Conservation (phyloP, 2,113 vertebrate species). For the Chlorocebus sabaeus region DNA sequence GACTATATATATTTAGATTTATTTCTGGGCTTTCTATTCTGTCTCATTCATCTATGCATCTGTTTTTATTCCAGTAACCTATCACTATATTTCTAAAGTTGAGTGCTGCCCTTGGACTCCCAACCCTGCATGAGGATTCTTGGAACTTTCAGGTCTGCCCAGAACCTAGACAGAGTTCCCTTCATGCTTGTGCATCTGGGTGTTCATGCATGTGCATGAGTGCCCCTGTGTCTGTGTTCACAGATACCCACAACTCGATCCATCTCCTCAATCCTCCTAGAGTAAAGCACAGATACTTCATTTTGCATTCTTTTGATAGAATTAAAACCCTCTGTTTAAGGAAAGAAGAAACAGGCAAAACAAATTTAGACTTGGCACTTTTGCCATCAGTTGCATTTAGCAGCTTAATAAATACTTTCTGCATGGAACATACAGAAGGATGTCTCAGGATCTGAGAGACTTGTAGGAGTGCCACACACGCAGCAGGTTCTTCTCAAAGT, state of each 20-base stretch:
- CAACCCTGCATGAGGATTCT: background rate
- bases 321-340: background rate
- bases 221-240: background rate
- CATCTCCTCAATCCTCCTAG: background rate
- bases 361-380: background rate
- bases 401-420: background rate
- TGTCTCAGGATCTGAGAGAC: background rate
- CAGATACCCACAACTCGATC: background rate
- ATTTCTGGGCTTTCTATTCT: background rate
- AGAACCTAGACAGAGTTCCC: background rate
- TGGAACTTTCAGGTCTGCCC: background rate
- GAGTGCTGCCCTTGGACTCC: background rate
- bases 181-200: background rate
- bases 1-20: background rate
- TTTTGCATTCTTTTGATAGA: background rate
- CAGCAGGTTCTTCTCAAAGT: background rate
- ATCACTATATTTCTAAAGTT: background rate
- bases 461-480: background rate
- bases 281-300: background rate
- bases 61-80: background rate
- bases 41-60: background rate
- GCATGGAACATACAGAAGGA: background rate
- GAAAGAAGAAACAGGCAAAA: background rate
- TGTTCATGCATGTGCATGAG: background rate
- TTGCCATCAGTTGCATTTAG: conserved; percentile 1